Evolutionary conservation across 2,888 invertebrate species (phyloP).

Genomic region (Zygaena filipendulae): DNA sequence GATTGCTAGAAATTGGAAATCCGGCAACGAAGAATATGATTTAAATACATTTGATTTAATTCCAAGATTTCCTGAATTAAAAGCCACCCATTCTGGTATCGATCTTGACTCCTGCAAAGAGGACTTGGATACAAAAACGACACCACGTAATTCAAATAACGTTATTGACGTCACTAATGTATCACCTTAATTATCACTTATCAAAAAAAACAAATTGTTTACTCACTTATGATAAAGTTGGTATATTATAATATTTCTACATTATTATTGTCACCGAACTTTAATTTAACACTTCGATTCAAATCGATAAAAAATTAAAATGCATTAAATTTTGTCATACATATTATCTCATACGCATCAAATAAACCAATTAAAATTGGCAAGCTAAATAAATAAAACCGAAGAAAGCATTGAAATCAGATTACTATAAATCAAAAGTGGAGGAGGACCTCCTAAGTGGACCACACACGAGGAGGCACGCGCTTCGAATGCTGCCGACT

Average conservation of each 20-base stretch:
- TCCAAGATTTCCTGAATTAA: slow-evolving; percentile 42
- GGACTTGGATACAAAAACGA: slow-evolving; percentile 21
- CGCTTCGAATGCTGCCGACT: slow-evolving; percentile 72
- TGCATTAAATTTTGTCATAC: no score
- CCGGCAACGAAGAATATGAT: slow-evolving; percentile 31
- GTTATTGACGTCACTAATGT: no score
- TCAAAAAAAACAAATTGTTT: no score
- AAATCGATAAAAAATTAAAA: no score
- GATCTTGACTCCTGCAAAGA: slow-evolving; percentile 27
- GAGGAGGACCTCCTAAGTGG: slow-evolving; percentile 65
- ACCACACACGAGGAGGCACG: slow-evolving; percentile 83
- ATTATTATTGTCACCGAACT: no score
- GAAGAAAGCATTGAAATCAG: slow-evolving; percentile 54
- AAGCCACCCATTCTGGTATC: slow-evolving; percentile 24
- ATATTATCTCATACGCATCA: no score
- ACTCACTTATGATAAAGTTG: no score
- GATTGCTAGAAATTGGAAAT: slow-evolving; percentile 51
- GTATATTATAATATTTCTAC: no score
- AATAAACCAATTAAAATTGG: no score
- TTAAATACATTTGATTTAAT: slow-evolving; percentile 39
- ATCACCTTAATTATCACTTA: no score
- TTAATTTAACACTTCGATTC: no score
- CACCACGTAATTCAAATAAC: no score
- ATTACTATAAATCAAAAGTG: slow-evolving; percentile 57
- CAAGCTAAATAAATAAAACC: slow-evolving; percentile 18